Conservation (phyloP, 2,888 invertebrate genomes). For the Panzeria rudis region DNA sequence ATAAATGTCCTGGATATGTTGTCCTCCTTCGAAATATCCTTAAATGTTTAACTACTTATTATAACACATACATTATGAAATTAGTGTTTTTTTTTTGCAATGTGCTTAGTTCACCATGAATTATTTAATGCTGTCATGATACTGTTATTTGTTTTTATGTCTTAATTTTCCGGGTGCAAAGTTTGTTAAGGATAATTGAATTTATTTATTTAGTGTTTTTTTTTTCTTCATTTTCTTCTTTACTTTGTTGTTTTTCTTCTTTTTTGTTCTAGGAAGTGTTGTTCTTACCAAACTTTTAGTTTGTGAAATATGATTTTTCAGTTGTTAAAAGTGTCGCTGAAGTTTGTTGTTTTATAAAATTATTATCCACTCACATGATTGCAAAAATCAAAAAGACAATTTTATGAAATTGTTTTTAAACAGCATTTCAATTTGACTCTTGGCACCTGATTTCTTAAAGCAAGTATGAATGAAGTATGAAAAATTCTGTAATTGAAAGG, state of each 20-base stretch:
- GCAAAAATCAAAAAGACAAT: slow-evolving; percentile 24
- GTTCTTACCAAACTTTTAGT: slow-evolving; percentile 16
- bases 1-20: slow-evolving; percentile 54
- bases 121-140: slow-evolving; percentile 71
- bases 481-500: neutral
- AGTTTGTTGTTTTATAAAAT: slow-evolving; percentile 52
- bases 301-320: slow-evolving; percentile 44
- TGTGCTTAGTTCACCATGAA: slow-evolving; percentile 69
- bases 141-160: slow-evolving; percentile 51
- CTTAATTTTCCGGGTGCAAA: slow-evolving; percentile 35
- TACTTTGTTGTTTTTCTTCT: neutral
- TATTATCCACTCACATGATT: slow-evolving; percentile 53
- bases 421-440: slow-evolving; percentile 6
- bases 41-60: slow-evolving; percentile 11
- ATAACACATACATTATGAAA: slow-evolving; percentile 6
- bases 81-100: slow-evolving; percentile 49
- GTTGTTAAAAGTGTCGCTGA: slow-evolving; percentile 30
- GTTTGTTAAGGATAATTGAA: slow-evolving; percentile 66
- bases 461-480: neutral
- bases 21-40: slow-evolving; percentile 13
- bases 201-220: slow-evolving; percentile 59
- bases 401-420: slow-evolving; percentile 36
- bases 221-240: slow-evolving; percentile 14
- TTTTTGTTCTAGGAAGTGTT: neutral
- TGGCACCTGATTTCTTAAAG: slow-evolving; percentile 47